These are phyloP conservation scores for Mycteria americana DNA, from an alignment of 2,797 vertebrate species.

Conservation along the genomic window DNA sequence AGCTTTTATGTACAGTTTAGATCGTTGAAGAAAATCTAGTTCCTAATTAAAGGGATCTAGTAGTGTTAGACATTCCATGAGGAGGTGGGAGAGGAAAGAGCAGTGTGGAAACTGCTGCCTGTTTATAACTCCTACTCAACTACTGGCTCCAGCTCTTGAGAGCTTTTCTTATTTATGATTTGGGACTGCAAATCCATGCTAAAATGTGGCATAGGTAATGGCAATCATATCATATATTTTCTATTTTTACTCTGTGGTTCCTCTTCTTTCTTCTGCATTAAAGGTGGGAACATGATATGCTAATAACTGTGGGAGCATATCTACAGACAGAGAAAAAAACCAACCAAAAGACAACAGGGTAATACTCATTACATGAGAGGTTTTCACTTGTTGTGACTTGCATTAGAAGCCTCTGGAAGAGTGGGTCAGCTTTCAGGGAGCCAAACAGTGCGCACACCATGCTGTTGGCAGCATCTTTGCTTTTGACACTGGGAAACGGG, in stretches of 20 bases:
- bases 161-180: not conserved
- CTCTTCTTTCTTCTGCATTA: not conserved
- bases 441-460: not conserved
- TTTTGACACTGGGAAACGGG: not conserved
- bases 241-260: not conserved
- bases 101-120: not conserved
- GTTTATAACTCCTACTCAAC: not conserved
- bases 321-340: accelerated
- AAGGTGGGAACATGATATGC: not conserved
- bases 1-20: not conserved
- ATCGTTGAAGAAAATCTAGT: not conserved
- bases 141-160: not conserved
- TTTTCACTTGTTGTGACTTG: not conserved
- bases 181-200: not conserved
- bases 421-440: not conserved
- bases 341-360: not conserved
- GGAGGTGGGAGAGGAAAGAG: not conserved
- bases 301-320: not conserved
- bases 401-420: not conserved
- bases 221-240: not conserved
- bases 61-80: not conserved
- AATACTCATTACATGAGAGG: not conserved
- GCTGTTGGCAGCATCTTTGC: not conserved
- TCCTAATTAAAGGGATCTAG: not conserved
- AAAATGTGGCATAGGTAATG: not conserved